Evolutionary conservation across 2,888 invertebrate species (phyloP), one percentile per base, ranked within the genome.

Genomic region (Crepidodera aurea): DNA sequence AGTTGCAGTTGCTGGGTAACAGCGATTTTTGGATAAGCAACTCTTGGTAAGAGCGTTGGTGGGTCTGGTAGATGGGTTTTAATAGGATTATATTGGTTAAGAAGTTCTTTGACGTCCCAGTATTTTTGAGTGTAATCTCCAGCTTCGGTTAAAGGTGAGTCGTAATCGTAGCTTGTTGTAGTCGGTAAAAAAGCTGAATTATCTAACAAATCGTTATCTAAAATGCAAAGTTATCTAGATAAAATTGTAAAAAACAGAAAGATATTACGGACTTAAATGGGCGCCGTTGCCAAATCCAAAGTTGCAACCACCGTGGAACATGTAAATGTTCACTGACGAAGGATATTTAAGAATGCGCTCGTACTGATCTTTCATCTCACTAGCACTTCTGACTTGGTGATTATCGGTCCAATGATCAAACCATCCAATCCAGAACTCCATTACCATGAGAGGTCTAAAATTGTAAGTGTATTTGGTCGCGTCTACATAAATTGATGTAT

Each of bases 301-400:
- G 75, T 92, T 94, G 1, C 92, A 91, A 53, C 96, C 96, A 19
- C 96, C 96, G 73, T 88, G 90, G 80, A 94, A 94, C 91, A 96
- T 93, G 77, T 95, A 96, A 70, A 95, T 87, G 75, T 94, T 96
- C 25, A 95, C 87, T 54, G 89, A 75, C 13, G 76, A 71, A 15
- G 77, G 78, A 65, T 71, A 76, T 34, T 64, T 64, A 16, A 79
- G 57, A 57, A 78, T 78, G 1, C 64, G 50, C 51, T 72, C 64
- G 10, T 75, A 71, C 27, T 70, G 65, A n/a, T 67, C 62, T 15
- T 55, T 60, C 60, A 73, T 76, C 12, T 69, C 58, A 15, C 58
- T 53, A 13, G 66, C 48, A 16, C 62, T 65, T 51, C 71, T 71
- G 1, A 69, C 72, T 19, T 77, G 73, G 57, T 78, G 76, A 1